A percentile compares a stretch with the other conserved stretches of the same genome.
These are phyloP conservation scores for Phylloscopus trochilus DNA, from an alignment of 2,113 vertebrate species.

Conservation along the genomic window DNA sequence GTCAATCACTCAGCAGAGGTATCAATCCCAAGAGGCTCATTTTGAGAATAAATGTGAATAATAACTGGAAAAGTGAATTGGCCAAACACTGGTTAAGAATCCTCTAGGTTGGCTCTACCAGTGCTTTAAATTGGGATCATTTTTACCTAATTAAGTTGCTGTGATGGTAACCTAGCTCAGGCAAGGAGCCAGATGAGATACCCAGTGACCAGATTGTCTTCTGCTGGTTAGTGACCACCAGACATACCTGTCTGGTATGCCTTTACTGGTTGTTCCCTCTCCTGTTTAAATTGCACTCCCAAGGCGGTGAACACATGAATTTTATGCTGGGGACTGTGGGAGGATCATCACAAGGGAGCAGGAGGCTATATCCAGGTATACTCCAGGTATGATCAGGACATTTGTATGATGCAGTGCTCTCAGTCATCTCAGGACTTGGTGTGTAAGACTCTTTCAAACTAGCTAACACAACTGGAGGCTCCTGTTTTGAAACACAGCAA, in stretches of 20 bases:
- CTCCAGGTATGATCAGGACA: neutral
- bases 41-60: neutral
- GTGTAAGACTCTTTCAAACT: slow-evolving; percentile 5
- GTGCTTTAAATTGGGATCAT: neutral
- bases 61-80: neutral
- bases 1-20: neutral
- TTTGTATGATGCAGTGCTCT: neutral
- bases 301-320: neutral
- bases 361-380: neutral
- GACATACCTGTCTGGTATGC: neutral
- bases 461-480: neutral
- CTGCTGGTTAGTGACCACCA: neutral
- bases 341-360: neutral
- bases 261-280: neutral
- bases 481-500: slow-evolving; percentile 33
- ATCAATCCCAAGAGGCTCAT: neutral
- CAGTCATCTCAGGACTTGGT: neutral
- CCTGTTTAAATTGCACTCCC: neutral
- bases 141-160: neutral
- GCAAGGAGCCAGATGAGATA: neutral
- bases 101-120: neutral
- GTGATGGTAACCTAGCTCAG: neutral
- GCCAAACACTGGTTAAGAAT: neutral
- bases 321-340: neutral
- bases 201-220: neutral